Percentiles rank a stretch among this genome's conserved stretches.
These are phyloP conservation scores for Lomographa bimaculata DNA, from an alignment of 2,888 invertebrate genomes.

Conservation along the genomic window DNA sequence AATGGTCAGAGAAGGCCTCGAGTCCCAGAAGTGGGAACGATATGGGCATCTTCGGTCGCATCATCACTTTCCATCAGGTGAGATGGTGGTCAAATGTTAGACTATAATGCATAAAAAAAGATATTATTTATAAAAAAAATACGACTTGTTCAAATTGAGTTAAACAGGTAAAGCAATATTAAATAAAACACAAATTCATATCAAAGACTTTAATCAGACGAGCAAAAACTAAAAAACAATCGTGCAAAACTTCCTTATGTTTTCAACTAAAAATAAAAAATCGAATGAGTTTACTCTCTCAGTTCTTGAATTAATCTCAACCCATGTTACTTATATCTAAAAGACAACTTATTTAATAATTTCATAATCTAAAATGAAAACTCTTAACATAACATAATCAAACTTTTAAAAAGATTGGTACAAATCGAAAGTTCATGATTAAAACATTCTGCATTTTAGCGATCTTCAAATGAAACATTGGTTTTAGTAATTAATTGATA, in stretches of 20 bases:
- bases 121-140: no score
- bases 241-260: constrained; percentile 55
- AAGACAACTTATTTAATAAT: no score
- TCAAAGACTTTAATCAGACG: constrained; percentile 61
- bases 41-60: no score
- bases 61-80: no score
- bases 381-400: constrained; percentile 68
- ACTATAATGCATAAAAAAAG: no score
- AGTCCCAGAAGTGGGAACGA: no score
- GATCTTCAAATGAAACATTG: constrained; percentile 25
- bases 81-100: no score
- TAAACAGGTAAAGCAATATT: no score
- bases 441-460: constrained; percentile 50
- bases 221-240: constrained; percentile 68
- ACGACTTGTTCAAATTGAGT: no score
- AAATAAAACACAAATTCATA: constrained; percentile 34
- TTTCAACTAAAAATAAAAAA: constrained; percentile 49
- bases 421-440: constrained; percentile 79
- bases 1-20: no score
- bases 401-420: constrained; percentile 67
- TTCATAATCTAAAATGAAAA: constrained; percentile 59
- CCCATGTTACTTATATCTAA: constrained; percentile 20
- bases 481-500: constrained; percentile 57
- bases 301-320: constrained; percentile 3
- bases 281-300: constrained; percentile 36